Percentiles rank a stretch among this genome's conserved stretches.
Conservation (phyloP, 2,888 invertebrate species). For the Aleiodes leptofemur region DNA sequence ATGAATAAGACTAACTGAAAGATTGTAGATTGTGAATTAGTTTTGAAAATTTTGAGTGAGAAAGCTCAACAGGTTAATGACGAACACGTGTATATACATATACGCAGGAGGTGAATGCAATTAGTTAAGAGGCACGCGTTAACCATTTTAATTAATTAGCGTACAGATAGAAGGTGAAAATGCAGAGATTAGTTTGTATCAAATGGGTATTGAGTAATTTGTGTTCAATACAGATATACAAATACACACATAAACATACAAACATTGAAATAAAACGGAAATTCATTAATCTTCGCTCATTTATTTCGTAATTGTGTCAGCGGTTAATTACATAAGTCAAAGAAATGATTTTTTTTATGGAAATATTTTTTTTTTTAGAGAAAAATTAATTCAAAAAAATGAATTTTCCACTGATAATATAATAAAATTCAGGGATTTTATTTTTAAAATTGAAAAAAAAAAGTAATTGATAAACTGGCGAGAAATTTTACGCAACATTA, state of each 20-base stretch:
- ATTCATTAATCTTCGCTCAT: too few species aligned
- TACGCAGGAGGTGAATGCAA: constrained; percentile 1
- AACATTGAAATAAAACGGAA: too few species aligned
- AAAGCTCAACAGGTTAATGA: constrained; percentile 25
- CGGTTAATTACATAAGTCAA: too few species aligned
- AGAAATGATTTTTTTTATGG: too few species aligned
- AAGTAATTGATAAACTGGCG: not conserved
- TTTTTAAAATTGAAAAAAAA: not conserved
- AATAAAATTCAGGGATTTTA: not conserved
- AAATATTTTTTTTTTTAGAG: too few species aligned
- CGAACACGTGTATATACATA: constrained; percentile 24
- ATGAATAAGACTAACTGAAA: not conserved
- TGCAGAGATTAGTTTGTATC: not conserved
- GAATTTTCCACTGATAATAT: not conserved
- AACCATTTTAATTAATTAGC: constrained; percentile 30
- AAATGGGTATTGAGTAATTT: constrained; percentile 7
- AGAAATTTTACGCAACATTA: constrained; percentile 29
- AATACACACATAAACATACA: too few species aligned
- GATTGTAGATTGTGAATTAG: constrained; percentile 13
- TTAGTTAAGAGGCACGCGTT: constrained; percentile 35
- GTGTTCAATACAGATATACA: not conserved
- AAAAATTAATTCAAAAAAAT: too few species aligned
- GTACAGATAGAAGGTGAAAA: constrained; percentile 7
- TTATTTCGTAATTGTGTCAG: too few species aligned
- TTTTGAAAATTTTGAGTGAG: not conserved